Evolutionary conservation across 2,888 invertebrate species (phyloP).

Genomic region (Chrysolina americana): DNA sequence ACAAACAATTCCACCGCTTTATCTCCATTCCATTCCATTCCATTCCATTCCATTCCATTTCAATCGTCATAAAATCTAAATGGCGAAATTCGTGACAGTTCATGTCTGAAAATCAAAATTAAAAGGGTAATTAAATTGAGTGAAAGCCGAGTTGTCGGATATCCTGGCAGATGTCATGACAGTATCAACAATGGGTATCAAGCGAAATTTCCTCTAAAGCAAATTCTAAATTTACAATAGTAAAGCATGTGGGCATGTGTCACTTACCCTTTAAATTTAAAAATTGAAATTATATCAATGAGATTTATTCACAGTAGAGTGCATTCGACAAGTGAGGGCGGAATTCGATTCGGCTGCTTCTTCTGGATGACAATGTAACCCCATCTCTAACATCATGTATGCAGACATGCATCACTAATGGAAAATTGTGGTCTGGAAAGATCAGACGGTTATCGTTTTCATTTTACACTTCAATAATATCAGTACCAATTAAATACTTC

Average conservation of each 20-base stretch:
- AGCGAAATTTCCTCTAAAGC: slow-evolving; percentile 67
- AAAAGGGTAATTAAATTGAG: slow-evolving; percentile 69
- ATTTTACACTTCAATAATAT: slow-evolving; percentile 18
- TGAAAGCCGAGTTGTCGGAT: slow-evolving; percentile 66
- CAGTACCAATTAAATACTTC: slow-evolving; percentile 3
- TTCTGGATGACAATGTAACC: slow-evolving; percentile 65
- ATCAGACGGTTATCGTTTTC: slow-evolving; percentile 37
- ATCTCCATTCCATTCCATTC: not conserved
- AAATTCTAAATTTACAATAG: slow-evolving; percentile 64
- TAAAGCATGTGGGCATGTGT: slow-evolving; percentile 56
- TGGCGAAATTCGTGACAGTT: slow-evolving; percentile 32
- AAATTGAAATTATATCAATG: slow-evolving; percentile 69
- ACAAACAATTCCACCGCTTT: no score
- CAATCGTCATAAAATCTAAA: slow-evolving; percentile 9
- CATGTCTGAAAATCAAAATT: slow-evolving; percentile 54
- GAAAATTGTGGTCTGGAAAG: slow-evolving; percentile 52
- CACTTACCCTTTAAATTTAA: slow-evolving; percentile 64
- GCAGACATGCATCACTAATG: slow-evolving; percentile 64
- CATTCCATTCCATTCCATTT: slow-evolving; percentile 3
- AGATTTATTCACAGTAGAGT: slow-evolving; percentile 69
- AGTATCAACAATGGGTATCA: slow-evolving; percentile 66
- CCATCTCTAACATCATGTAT: slow-evolving; percentile 61
- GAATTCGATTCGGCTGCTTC: slow-evolving; percentile 65
- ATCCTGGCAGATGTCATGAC: slow-evolving; percentile 69
- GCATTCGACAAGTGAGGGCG: slow-evolving; percentile 67